Conservation (phyloP, 2,888 invertebrate genomes). For the Carcina quercana region DNA sequence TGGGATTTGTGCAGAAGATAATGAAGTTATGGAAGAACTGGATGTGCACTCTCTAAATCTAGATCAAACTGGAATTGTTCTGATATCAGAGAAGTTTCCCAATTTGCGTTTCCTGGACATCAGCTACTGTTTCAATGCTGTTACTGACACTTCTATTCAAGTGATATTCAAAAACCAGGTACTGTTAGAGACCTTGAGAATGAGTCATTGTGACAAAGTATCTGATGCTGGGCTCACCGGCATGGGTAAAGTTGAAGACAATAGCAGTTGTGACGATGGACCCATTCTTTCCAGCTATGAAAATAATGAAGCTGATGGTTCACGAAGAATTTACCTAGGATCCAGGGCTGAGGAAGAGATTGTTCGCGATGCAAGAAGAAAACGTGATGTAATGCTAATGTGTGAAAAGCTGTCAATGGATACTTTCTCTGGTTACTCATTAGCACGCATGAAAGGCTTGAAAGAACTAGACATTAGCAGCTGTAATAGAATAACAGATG, state of each 20-base stretch:
- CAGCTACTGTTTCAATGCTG: conserved; percentile 80
- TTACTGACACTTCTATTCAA: conserved; percentile 80
- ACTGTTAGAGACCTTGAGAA: conserved; percentile 72
- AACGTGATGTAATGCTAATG: conserved; percentile 76
- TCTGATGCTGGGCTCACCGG: conserved; percentile 83
- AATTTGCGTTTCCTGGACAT: conserved; percentile 76
- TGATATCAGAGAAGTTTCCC: conserved; percentile 73
- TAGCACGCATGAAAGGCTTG: conserved; percentile 71
- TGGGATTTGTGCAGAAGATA: conserved; percentile 72
- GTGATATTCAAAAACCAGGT: conserved; percentile 78
- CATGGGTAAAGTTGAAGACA: conserved; percentile 66
- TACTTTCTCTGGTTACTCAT: conserved; percentile 62
- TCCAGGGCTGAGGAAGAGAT: conserved; percentile 82
- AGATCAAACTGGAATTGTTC: conserved; percentile 76
- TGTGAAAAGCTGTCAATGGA: conserved; percentile 70
- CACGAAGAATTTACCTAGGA: conserved; percentile 76
- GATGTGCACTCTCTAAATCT: conserved; percentile 76
- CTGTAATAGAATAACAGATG: conserved; percentile 82
- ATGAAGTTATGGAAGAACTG: conserved; percentile 64
- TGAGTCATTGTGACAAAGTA: conserved; percentile 79
- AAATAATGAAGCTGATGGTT: conserved; percentile 30
- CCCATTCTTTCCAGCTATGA: conserved; percentile 47
- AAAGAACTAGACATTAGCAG: conserved; percentile 77
- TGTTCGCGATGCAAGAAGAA: conserved; percentile 77
- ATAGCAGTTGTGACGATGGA: conserved; percentile 36